Percentiles rank a stretch among this genome's conserved stretches.
Conservation (phyloP, 2,888 invertebrate genomes). For the Cerceris rybyensis region DNA sequence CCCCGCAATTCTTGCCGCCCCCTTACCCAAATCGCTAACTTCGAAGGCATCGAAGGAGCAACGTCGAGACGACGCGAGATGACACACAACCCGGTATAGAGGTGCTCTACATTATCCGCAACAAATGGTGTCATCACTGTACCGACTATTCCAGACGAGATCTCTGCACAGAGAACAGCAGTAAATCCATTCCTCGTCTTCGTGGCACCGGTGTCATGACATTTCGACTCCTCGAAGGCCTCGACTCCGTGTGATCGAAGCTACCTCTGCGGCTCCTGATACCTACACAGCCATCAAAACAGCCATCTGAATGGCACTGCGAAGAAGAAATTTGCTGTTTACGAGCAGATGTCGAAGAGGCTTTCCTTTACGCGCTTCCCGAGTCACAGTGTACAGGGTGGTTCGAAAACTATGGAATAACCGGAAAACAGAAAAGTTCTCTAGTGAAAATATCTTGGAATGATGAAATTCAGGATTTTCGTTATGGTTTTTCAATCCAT, state of each 20-base stretch:
- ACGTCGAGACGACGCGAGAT: too few relatives aligned
- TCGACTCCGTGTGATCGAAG: slow-evolving; percentile 33
- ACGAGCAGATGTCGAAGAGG: slow-evolving; percentile 37
- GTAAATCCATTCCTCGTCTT: slow-evolving; percentile 14
- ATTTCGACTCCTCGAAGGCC: slow-evolving; percentile 24
- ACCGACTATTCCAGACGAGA: slow-evolving; percentile 7
- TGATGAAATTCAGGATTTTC: too few relatives aligned
- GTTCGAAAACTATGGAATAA: too few relatives aligned
- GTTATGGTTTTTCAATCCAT: too few relatives aligned
- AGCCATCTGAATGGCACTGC: slow-evolving; percentile 33
- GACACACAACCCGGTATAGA: too few relatives aligned
- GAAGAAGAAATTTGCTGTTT: slow-evolving; percentile 51
- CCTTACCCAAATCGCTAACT: too few relatives aligned
- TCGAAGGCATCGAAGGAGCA: too few relatives aligned
- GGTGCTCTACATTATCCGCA: too few relatives aligned
- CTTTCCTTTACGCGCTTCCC: slow-evolving; percentile 20
- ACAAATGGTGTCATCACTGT: neutral
- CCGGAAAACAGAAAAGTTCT: too few relatives aligned
- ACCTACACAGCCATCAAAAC: slow-evolving; percentile 46
- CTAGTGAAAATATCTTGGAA: too few relatives aligned
- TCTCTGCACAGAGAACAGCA: slow-evolving; percentile 1
- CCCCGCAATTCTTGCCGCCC: too few relatives aligned
- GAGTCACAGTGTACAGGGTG: neutral
- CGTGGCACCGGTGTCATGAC: neutral
- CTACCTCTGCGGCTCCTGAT: slow-evolving; percentile 20